A percentile compares a stretch with the other conserved stretches of the same genome.
These are phyloP conservation scores for Amia ocellicauda DNA, from an alignment of 2,113 vertebrate species.

Conservation along the genomic window DNA sequence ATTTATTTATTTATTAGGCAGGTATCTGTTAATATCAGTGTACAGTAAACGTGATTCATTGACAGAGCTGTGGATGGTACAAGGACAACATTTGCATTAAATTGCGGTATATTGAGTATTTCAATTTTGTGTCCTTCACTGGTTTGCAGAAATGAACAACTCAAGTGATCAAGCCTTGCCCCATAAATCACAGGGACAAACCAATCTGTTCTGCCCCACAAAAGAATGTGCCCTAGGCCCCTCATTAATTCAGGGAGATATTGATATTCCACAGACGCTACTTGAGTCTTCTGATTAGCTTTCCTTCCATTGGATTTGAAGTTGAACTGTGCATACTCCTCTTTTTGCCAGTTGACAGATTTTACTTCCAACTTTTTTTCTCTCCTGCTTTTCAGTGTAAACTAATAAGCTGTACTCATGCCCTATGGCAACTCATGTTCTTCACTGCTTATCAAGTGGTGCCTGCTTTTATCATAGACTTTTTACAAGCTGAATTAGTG, in stretches of 20 bases:
- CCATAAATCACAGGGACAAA: slow-evolving; percentile 5
- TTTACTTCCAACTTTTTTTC: no score
- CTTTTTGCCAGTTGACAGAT: no score
- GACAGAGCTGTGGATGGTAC: background rate
- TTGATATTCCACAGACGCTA: background rate
- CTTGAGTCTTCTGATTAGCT: background rate
- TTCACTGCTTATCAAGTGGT: no score
- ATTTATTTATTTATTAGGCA: no score
- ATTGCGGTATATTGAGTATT: background rate
- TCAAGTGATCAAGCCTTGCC: background rate
- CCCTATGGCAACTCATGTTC: no score
- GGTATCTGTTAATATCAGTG: background rate
- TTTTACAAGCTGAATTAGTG: no score
- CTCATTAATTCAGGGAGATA: background rate
- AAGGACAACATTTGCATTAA: background rate
- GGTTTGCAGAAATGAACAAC: background rate
- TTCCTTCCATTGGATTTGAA: background rate
- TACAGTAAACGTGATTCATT: background rate
- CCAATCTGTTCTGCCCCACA: background rate
- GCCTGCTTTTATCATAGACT: no score
- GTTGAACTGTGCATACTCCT: no score
- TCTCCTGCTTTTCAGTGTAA: no score
- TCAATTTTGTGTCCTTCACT: background rate
- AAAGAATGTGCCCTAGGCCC: background rate
- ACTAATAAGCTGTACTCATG: no score